Evolutionary conservation across 35 echinoderm and acorn worm genomes (phyloP).

Genomic region (Heliocidaris erythrogramma): DNA sequence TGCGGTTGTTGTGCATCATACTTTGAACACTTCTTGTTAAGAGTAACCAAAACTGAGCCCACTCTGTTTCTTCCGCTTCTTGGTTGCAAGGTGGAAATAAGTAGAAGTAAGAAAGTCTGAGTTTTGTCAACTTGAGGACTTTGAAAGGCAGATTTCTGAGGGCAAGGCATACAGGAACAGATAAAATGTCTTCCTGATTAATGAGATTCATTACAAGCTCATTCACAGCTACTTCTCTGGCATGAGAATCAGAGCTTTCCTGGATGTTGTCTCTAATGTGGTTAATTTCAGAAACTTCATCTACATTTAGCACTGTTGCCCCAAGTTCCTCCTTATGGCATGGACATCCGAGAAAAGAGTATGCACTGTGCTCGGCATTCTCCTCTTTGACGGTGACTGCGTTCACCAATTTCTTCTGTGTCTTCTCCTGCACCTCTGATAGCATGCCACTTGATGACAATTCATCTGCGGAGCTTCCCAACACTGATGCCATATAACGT

Average conservation of each 20-base stretch:
- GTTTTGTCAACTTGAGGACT: neutral
- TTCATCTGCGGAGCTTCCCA: neutral
- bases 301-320: neutral
- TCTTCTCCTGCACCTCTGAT: no score
- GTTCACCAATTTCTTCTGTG: neutral
- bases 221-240: neutral
- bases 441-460: neutral
- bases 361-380: neutral
- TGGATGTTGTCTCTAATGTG: constrained; percentile 4
- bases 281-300: neutral
- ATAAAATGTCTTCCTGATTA: neutral
- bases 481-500: neutral
- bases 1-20: neutral
- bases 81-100: neutral
- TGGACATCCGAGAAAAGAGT: neutral
- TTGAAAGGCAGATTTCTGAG: neutral
- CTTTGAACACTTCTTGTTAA: neutral
- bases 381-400: neutral
- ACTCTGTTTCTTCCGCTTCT: neutral
- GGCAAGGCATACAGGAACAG: neutral
- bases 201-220: neutral
- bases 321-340: neutral
- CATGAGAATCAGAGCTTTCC: neutral
- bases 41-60: neutral
- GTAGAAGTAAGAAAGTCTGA: neutral